These are phyloP conservation scores for Beroe ovata DNA, from an alignment of 37 sponge, comb jelly and placozoan genomes.

Conservation along the genomic window DNA sequence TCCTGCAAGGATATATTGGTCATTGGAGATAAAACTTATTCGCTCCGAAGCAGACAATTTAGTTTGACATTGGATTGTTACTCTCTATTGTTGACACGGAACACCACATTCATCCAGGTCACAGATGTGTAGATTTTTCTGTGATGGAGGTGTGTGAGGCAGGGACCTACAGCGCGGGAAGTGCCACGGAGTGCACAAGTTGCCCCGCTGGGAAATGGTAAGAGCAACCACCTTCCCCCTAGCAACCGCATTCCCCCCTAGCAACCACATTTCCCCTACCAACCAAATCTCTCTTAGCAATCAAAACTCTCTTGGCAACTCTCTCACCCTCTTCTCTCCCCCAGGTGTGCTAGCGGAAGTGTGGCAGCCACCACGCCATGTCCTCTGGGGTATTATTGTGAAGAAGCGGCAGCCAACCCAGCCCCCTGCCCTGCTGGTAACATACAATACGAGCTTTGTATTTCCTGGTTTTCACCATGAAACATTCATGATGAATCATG, in stretches of 20 bases:
- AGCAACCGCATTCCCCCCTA: background rate
- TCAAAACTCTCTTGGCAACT: background rate
- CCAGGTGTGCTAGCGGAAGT: slow-evolving; percentile 50
- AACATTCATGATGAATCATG: too few relatives aligned
- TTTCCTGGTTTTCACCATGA: too few relatives aligned
- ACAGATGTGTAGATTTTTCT: background rate
- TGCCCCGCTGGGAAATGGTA: slow-evolving; percentile 63
- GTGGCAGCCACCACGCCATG: background rate
- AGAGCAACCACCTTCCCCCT: background rate
- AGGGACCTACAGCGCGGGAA: slow-evolving; percentile 50
- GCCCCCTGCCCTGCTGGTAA: slow-evolving; percentile 62
- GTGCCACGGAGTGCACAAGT: background rate
- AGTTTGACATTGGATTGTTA: too few relatives aligned
- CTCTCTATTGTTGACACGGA: too few relatives aligned
- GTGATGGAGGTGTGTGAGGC: slow-evolving; percentile 18
- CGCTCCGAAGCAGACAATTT: too few relatives aligned
- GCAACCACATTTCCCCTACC: background rate
- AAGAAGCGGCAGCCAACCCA: background rate
- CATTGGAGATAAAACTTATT: too few relatives aligned
- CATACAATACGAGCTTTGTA: background rate
- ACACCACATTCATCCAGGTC: background rate
- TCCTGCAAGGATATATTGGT: too few relatives aligned
- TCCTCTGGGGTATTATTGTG: slow-evolving; percentile 62
- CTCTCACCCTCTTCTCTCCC: background rate
- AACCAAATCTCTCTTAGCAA: background rate